Evolutionary conservation across 2,888 invertebrate species (phyloP), one percentile per base, ranked within the genome.

Genomic region (Nemotelus pantherinus): DNA sequence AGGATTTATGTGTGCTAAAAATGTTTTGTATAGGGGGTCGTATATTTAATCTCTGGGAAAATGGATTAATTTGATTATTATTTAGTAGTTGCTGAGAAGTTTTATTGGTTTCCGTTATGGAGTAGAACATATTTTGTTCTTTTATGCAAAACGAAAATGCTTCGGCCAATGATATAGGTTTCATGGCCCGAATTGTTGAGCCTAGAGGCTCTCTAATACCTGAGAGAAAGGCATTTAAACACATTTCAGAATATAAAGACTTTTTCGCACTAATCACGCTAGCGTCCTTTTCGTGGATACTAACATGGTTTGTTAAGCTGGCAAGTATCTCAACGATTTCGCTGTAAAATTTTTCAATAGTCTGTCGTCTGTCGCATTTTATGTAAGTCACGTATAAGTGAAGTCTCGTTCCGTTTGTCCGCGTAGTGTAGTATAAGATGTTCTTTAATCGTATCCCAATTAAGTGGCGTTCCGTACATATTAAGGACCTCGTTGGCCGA

Each of bases 211-310:
- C 57, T 1, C 1, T 57, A 57, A 57, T 10, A 3, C 57, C 57
- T 57, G 57, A 57, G 10, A 57, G 57, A 1, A 57, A 57, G 25
- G 1, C 57, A 25, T 58, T 58, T 58, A 58, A n/a, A n/a, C 58
- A 58, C 58, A 58, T 58, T 58, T 58, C 58, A n/a, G 7, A 9
- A n/a, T 58, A 58, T 58, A 58, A 58, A 4, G 6, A 58, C 7
- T n/a, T 6, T 58, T 58, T 58, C 25, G 58, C 58, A 4, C 3
- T 58, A 6, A 58, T 25, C 25, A 58, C 58, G 25, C 58, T 58
- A n/a, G 58, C 25, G n/a, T 58, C 58, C 7, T 58, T 6, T 58
- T 58, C 58, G 58, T 58, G 5, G 6, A 50, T 50, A 5, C 9
- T 5, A 50, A 50, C 9, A 50, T 50, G 9, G 9, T 9, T 50